Base-by-base conservation (phyloP, 2,888 invertebrate genomes). In the Arctia plantaginis region DNA sequence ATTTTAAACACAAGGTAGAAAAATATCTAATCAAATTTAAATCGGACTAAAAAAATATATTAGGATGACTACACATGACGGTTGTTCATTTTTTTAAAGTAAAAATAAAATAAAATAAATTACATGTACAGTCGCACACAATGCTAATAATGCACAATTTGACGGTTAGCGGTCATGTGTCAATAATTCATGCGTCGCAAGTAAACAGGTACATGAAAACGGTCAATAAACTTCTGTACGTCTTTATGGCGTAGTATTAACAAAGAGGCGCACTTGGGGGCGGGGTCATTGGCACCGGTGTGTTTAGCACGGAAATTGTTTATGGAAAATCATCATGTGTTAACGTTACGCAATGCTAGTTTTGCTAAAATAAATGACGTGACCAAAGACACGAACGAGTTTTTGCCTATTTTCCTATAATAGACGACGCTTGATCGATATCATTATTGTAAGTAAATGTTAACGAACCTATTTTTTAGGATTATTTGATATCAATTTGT, bases 231-330 rank as follows among this genome's bases (percentile, higher is more conserved):
- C 84, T 79, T 33, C 62, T 77, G 75, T 77, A 77, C 82, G 79
- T 83, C 78, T 85, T 77, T 84, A 79, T 80, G 81, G 74, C 80
- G 80, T 76, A 80, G 78, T 74, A 71, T 71, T 80, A 82, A 81
- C 83, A 84, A 80, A 81, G 86, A 84, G 87, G 87, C 85, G 82
- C 86, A 82, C 76, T 79, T 84, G 86, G 87, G 87, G 83, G 84
- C 80, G 80, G 85, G 87, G 82, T 84, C 87, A 78, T 85, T 85
- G 85, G 77, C 84, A 78, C 80, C 75, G 75, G 69, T 62, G 66
- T 81, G 83, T 81, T 86, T 81, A 83, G 80, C 78, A 74, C 83
- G 85, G 76, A 83, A 84, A 85, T 84, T 83, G 85, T 85, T 85
- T 85, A 85, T 83, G 85, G 79, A 85, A 85, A 84, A 75, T 78